Evolutionary conservation across 2,797 vertebrate species (phyloP), one percentile per base, ranked within the genome.

Genomic region (Scomberomorus guttatus): DNA sequence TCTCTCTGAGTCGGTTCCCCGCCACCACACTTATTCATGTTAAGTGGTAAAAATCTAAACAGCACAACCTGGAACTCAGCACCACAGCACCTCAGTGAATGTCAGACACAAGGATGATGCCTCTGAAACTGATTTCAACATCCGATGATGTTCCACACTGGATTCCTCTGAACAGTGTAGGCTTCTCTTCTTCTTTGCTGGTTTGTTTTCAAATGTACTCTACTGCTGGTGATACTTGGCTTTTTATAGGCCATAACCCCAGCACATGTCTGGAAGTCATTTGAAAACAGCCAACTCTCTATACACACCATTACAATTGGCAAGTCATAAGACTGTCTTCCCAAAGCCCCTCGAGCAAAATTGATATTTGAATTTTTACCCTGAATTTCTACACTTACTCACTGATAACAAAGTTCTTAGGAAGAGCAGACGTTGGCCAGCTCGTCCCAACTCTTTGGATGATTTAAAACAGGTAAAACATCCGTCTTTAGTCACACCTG

Each of bases 1-100:
- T 97, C 96, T 93, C 90, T 94, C 86, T 89, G 88, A 64, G 71
- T 94, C 75, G 97, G 85, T 67, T 97, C 96, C n/a, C n/a, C n/a
- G 57, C 92, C 87, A 55, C 93, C 92, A 84, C 76, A 93, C 25
- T 92, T 95, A 84, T 94, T 95, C 96, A 97, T 95, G 77, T 96
- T 90, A 65, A 87, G 18, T 59, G 93, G 92, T 48, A 27, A 85
- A 88, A 94, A 90, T 65, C 92, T 94, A 77, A 86, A 74, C 59
- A 25, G 34, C 48, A 57, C 59, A 17, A 61, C 10, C 39, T 48
- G 37, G 22, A 74, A 29, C 29, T 70, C 24, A 39, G 69, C 25
- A 20, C 37, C 20, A 68, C 25, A 46, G 54, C 44, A 69, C 37
- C 12, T 44, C 42, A 62, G 39, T 29, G 54, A 80, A 58, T 32